A percentile compares a stretch with the other conserved stretches of the same genome.
These are phyloP conservation scores for Saimiri boliviensis DNA, from an alignment of 2,113 vertebrate genomes.

Conservation along the genomic window DNA sequence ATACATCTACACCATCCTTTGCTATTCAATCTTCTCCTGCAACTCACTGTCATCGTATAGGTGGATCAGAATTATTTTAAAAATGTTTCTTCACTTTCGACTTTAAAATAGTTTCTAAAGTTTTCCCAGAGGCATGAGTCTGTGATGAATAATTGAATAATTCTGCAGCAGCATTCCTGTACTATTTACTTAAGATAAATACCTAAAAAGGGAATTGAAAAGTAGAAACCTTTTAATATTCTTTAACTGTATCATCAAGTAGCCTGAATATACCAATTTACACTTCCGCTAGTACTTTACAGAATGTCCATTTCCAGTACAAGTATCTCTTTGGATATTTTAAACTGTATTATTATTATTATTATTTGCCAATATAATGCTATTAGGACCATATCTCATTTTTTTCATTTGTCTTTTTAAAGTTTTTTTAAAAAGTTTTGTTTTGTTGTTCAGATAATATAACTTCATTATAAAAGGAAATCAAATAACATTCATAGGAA, in stretches of 20 bases:
- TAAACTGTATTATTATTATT: not conserved
- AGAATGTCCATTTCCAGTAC: not conserved
- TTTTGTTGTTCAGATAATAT: slow-evolving; percentile 8
- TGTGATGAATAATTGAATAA: slow-evolving; percentile 3
- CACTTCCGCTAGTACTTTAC: not conserved
- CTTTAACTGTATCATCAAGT: not conserved
- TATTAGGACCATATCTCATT: not conserved
- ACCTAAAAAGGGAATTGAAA: not conserved
- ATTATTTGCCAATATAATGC: not conserved
- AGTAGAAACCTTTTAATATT: not conserved
- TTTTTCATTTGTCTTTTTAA: not conserved
- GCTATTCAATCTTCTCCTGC: not conserved
- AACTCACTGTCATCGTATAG: not conserved
- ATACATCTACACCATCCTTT: not conserved
- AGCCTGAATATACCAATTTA: not conserved
- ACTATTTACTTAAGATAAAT: not conserved
- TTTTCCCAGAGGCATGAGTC: not conserved
- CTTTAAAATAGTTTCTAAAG: not conserved
- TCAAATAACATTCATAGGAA: not conserved
- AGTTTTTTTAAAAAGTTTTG: not conserved
- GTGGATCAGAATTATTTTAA: not conserved
- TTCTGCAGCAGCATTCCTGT: not conserved
- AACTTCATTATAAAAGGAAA: slow-evolving; percentile 1
- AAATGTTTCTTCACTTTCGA: not conserved
- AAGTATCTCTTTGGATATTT: not conserved